Conservation (phyloP, 1,140 invertebrate species). For the Bombyx mori region DNA sequence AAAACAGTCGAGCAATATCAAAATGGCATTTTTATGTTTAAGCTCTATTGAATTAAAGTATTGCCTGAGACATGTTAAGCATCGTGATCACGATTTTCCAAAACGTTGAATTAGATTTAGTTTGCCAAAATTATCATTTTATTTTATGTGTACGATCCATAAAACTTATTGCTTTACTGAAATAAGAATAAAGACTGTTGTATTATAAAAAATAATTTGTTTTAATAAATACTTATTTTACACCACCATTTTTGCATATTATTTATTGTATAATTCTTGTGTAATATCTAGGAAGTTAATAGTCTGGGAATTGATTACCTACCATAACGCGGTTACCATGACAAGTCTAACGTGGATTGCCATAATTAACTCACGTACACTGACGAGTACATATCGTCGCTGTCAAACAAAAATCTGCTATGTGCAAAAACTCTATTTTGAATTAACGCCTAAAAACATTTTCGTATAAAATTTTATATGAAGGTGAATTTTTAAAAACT, state of each 20-base stretch:
- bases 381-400: no score
- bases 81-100: conserved; percentile 1
- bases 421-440: no score
- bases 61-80: conserved; percentile 6
- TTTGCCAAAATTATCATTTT: conserved; percentile 52
- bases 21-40: conserved; percentile 69
- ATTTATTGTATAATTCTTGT: conserved; percentile 8
- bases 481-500: no score
- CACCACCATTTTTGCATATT: conserved; percentile 17
- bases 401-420: no score
- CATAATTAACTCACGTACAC: no score
- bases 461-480: no score
- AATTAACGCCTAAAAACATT: no score
- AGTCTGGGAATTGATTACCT: no score
- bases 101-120: conserved; percentile 27
- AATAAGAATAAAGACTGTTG: conserved; percentile 71
- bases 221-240: conserved; percentile 47
- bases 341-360: no score
- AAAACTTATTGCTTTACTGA: conserved; percentile 51
- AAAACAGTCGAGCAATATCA: conserved; percentile 59
- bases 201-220: conserved; percentile 58
- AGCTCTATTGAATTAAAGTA: conserved; percentile 43
- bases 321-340: no score
- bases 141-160: conserved; percentile 37
- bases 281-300: no score